Conservation (phyloP, 30 jellyfish, hydroid and myxozoan genomes). For the Hydra vulgaris region DNA sequence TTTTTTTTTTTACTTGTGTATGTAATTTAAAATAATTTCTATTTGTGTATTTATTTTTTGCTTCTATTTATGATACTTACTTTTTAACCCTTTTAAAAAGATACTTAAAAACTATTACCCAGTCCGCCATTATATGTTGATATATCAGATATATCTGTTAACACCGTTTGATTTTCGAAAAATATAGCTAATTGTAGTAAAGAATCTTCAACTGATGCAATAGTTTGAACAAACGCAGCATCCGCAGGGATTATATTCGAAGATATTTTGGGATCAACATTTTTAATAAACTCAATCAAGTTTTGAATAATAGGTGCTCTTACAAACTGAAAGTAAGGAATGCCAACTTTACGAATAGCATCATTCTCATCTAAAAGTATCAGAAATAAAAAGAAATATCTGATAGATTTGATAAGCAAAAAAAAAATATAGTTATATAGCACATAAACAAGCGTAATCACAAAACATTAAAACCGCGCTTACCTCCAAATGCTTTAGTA, state of each 20-base stretch:
- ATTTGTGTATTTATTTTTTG: too few relatives aligned
- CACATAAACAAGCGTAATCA: too few relatives aligned
- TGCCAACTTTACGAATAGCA: conserved; percentile 1
- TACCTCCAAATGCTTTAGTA: too few relatives aligned
- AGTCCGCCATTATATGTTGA: conserved; percentile 5
- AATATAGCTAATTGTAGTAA: conserved; percentile 48
- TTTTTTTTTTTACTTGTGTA: too few relatives aligned
- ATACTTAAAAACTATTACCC: background rate
- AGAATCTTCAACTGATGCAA: conserved; percentile 28
- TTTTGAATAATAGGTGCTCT: background rate
- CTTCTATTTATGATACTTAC: too few relatives aligned
- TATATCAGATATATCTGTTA: background rate
- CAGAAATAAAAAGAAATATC: background rate
- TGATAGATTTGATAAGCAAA: too few relatives aligned
- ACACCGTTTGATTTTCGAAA: conserved; percentile 29
- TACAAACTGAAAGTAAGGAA: background rate
- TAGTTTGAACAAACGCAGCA: conserved; percentile 42
- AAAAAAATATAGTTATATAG: too few relatives aligned
- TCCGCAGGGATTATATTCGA: conserved; percentile 17
- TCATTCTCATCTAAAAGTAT: conserved; percentile 3
- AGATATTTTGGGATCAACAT: background rate
- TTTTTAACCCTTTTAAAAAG: too few relatives aligned
- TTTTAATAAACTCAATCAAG: conserved; percentile 13
- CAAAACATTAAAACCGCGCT: too few relatives aligned
- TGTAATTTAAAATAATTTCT: too few relatives aligned